These are phyloP conservation scores for Drosophila lini DNA, from an alignment of 1,140 invertebrate genomes.

Conservation along the genomic window DNA sequence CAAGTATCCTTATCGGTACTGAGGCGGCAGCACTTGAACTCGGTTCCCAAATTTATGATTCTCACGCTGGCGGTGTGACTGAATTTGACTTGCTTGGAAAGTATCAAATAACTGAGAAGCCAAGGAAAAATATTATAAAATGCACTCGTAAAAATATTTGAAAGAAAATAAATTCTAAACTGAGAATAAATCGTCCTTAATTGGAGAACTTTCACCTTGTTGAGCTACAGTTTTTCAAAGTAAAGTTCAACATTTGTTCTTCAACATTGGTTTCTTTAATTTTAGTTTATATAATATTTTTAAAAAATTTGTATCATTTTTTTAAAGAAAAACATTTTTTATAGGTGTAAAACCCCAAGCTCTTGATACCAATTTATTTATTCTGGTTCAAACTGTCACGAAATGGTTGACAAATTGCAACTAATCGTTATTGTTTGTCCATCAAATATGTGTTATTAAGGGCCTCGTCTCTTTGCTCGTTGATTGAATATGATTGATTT, in stretches of 20 bases:
- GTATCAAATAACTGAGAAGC: background rate
- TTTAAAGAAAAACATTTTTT: background rate
- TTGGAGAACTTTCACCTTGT: background rate
- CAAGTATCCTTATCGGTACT: conserved; percentile 20
- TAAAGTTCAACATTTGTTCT: background rate
- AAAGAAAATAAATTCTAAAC: background rate
- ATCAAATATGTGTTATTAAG: conserved; percentile 34
- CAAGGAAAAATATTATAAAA: background rate
- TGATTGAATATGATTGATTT: conserved; percentile 44
- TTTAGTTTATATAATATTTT: too few species aligned
- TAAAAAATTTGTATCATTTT: too few species aligned
- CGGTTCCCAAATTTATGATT: conserved; percentile 45
- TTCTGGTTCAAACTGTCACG: conserved; percentile 17
- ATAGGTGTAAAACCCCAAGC: background rate
- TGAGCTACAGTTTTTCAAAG: background rate
- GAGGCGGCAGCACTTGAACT: conserved; percentile 22
- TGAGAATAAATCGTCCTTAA: background rate
- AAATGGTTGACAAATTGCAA: conserved; percentile 30
- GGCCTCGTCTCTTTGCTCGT: background rate
- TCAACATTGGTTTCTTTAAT: too few species aligned
- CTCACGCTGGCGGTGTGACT: conserved; percentile 15
- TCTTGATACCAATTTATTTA: conserved; percentile 21
- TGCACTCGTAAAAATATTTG: background rate
- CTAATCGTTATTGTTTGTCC: conserved; percentile 39
- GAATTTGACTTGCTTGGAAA: background rate